Evolutionary conservation across 2,113 vertebrate genomes (phyloP).

Genomic region (Piprites chloris): DNA sequence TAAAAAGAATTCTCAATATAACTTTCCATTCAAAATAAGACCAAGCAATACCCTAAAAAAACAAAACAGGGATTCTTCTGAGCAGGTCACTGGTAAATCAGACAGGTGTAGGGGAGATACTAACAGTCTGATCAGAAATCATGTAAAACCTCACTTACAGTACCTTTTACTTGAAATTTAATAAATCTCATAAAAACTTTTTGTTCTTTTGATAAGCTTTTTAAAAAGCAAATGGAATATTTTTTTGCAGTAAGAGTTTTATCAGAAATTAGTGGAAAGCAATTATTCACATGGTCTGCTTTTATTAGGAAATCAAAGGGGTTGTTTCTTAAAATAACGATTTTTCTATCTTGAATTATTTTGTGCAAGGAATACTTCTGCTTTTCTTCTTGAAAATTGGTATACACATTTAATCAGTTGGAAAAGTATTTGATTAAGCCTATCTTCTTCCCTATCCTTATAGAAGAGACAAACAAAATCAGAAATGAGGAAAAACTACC

Average conservation of each 20-base stretch:
- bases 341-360: background rate
- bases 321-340: background rate
- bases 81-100: background rate
- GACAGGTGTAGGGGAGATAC: background rate
- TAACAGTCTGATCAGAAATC: background rate
- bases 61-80: background rate
- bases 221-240: background rate
- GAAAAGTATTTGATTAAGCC: slow-evolving; percentile 10
- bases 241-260: background rate
- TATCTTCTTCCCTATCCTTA: background rate
- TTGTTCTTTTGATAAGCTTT: background rate
- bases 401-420: background rate
- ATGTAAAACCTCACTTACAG: background rate
- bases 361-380: background rate
- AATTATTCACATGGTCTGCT: slow-evolving; percentile 5
- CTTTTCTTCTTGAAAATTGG: background rate
- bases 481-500: background rate
- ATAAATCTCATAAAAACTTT: background rate
- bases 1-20: background rate
- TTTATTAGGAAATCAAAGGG: slow-evolving; percentile 30
- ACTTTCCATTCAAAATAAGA: background rate
- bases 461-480: background rate
- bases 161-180: background rate
- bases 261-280: background rate
- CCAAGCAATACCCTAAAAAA: background rate